These are phyloP conservation scores for Periphyllus acericola DNA, from an alignment of 2,888 invertebrate species.

Conservation along the genomic window DNA sequence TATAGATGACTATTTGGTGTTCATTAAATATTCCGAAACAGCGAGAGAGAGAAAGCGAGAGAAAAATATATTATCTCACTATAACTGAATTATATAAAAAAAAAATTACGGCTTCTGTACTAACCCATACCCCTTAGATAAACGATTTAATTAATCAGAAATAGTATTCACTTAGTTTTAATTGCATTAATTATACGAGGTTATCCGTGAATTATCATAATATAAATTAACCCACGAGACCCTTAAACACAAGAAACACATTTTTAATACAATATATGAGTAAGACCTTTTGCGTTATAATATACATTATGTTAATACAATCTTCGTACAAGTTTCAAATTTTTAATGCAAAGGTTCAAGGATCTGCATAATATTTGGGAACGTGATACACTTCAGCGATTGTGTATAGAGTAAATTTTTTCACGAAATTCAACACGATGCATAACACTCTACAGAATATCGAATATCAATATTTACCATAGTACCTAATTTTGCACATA, in stretches of 20 bases:
- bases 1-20: background rate
- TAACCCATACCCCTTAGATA: background rate
- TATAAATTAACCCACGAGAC: background rate
- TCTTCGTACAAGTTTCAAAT: background rate
- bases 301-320: background rate
- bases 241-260: background rate
- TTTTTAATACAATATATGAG: background rate
- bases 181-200: constrained; percentile 14
- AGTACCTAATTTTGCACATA: constrained; percentile 36
- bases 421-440: constrained; percentile 31
- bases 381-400: constrained; percentile 36
- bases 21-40: background rate
- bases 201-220: constrained; percentile 20
- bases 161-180: constrained; percentile 28
- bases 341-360: constrained; percentile 15
- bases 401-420: constrained; percentile 7
- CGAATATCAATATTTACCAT: constrained; percentile 49
- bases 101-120: background rate
- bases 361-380: constrained; percentile 36
- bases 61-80: constrained; percentile 18
- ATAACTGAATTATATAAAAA: constrained; percentile 3
- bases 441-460: constrained; percentile 21
- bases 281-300: background rate
- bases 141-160: constrained; percentile 15
- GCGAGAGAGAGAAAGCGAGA: background rate